These are phyloP conservation scores for Vidua macroura DNA, from an alignment of 2,113 vertebrate species.

Conservation along the genomic window DNA sequence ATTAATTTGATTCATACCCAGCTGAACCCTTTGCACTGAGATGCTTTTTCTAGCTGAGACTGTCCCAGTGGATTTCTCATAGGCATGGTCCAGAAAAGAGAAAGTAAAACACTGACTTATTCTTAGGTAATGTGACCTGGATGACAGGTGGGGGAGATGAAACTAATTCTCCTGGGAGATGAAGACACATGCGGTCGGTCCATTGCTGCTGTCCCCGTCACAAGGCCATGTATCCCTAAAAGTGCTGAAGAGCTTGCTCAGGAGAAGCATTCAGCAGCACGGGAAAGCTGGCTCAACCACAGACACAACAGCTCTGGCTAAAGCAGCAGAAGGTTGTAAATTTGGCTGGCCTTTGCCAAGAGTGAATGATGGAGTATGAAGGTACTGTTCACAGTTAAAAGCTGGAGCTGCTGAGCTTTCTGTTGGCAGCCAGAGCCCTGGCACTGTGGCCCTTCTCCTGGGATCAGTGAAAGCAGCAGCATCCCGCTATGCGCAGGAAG, in stretches of 20 bases:
- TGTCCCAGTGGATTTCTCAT: neutral
- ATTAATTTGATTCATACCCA: neutral
- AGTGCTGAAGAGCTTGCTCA: neutral
- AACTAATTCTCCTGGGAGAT: neutral
- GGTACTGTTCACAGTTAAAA: neutral
- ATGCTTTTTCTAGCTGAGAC: neutral
- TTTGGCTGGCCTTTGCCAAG: neutral
- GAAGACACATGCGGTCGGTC: neutral
- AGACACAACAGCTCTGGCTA: neutral
- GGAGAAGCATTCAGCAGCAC: neutral
- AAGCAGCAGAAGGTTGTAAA: slow-evolving; percentile 11
- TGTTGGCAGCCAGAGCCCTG: neutral
- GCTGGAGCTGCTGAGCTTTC: neutral
- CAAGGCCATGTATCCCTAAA: neutral
- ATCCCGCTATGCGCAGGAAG: neutral
- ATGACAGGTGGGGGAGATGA: neutral
- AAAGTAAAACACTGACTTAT: neutral
- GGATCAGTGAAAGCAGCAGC: neutral
- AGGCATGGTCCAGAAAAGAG: neutral
- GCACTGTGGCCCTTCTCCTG: neutral
- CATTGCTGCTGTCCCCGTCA: neutral
- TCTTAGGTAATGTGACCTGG: neutral
- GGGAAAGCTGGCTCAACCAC: neutral
- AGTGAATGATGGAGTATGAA: neutral
- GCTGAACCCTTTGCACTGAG: neutral